These are phyloP conservation scores for Clitarchus hookeri DNA, from an alignment of 2,888 invertebrate species.

Conservation along the genomic window DNA sequence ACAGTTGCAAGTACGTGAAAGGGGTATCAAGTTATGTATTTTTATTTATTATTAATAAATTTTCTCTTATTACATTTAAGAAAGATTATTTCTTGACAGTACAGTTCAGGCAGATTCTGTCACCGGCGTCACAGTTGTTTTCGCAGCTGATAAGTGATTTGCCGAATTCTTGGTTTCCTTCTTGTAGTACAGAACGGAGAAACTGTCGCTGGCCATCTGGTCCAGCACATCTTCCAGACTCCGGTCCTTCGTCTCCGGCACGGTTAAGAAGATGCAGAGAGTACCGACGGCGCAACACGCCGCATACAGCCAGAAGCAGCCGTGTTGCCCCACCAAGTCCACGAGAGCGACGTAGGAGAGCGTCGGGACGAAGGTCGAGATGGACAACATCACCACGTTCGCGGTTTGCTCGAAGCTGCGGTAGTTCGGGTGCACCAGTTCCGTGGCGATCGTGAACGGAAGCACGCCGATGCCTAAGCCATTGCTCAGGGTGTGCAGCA, in stretches of 20 bases:
- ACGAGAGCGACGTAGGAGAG: slow-evolving; percentile 54
- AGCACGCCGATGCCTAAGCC: slow-evolving; percentile 27
- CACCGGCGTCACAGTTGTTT: too few relatives aligned
- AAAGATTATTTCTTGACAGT: too few relatives aligned
- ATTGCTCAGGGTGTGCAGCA: not conserved
- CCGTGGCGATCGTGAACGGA: slow-evolving; percentile 32
- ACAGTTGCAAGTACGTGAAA: too few relatives aligned
- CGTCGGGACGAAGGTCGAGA: slow-evolving; percentile 52
- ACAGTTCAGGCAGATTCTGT: too few relatives aligned
- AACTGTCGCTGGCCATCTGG: not conserved
- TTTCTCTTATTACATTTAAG: too few relatives aligned
- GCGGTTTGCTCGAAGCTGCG: slow-evolving; percentile 29
- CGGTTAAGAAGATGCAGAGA: slow-evolving; percentile 50
- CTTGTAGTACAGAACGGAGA: not conserved
- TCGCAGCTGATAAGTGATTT: too few relatives aligned
- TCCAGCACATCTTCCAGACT: slow-evolving; percentile 47
- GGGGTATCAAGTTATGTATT: too few relatives aligned
- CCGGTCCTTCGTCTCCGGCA: slow-evolving; percentile 57
- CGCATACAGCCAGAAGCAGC: slow-evolving; percentile 55
- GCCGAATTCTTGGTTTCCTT: too few relatives aligned
- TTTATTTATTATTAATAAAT: too few relatives aligned
- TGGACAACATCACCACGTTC: slow-evolving; percentile 47
- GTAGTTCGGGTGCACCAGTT: slow-evolving; percentile 33
- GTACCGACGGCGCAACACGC: slow-evolving; percentile 51
- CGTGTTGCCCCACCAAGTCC: slow-evolving; percentile 52